These are phyloP conservation scores for Chamaetylas fuelleborni DNA, from an alignment of 2,113 vertebrate genomes.

Conservation along the genomic window DNA sequence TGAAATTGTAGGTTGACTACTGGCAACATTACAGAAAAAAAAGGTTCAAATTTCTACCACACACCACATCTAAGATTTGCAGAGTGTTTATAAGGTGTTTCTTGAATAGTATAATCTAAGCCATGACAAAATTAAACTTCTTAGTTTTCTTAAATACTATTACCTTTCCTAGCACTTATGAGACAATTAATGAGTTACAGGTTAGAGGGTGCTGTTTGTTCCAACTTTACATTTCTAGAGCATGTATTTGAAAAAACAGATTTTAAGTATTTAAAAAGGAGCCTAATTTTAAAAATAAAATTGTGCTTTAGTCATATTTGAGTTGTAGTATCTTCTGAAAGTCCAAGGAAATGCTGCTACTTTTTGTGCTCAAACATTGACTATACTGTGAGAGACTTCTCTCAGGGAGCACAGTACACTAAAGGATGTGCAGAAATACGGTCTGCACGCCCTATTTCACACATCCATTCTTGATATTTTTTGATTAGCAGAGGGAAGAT, in stretches of 20 bases:
- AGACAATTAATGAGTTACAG: neutral
- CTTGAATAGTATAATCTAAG: neutral
- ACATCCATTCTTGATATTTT: neutral
- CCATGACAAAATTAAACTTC: neutral
- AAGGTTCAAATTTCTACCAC: neutral
- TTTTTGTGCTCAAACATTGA: neutral
- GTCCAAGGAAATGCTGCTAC: neutral
- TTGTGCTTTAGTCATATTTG: neutral
- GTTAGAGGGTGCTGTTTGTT: neutral
- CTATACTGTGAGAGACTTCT: neutral
- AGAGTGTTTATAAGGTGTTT: neutral
- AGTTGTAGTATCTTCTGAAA: neutral
- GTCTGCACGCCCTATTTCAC: neutral
- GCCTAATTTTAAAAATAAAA: neutral
- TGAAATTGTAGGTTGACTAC: conserved; percentile 5
- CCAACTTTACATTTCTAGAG: neutral
- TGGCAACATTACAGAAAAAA: neutral
- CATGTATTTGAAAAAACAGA: neutral
- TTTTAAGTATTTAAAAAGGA: neutral
- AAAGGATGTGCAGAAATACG: neutral
- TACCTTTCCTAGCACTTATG: neutral
- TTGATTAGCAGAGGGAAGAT: neutral
- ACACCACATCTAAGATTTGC: neutral
- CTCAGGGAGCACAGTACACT: neutral
- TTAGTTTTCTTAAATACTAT: neutral